Evolutionary conservation across 2,888 invertebrate species (phyloP).

Genomic region (Aleiodes alternator): DNA sequence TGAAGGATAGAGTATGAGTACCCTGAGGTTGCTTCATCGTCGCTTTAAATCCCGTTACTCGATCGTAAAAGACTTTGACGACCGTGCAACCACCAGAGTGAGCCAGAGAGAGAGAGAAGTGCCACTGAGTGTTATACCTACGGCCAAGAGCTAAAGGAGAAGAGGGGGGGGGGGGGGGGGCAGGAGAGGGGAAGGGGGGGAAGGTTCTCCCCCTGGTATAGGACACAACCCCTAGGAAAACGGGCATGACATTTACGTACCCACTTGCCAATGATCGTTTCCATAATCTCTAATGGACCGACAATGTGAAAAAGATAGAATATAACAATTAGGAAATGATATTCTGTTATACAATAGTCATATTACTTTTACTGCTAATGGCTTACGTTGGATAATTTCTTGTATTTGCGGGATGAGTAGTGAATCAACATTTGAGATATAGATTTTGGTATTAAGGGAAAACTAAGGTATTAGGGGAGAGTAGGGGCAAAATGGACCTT

Average conservation of each 20-base stretch:
- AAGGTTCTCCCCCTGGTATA: constrained; percentile 51
- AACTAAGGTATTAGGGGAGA: no score
- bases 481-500: no score
- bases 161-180: constrained; percentile 36
- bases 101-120: constrained; percentile 39
- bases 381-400: not conserved
- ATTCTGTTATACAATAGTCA: constrained; percentile 45
- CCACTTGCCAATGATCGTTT: constrained; percentile 69
- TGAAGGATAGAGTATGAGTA: constrained; percentile 74
- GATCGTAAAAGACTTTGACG: constrained; percentile 75
- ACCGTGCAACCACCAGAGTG: constrained; percentile 67
- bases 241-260: constrained; percentile 70
- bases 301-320: constrained; percentile 58
- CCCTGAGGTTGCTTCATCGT: constrained; percentile 76
- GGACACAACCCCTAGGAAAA: constrained; percentile 62
- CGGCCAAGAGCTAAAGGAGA: constrained; percentile 57
- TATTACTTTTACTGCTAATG: constrained; percentile 20
- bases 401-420: not conserved
- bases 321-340: constrained; percentile 57
- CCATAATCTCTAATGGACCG: constrained; percentile 61
- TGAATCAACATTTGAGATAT: not conserved
- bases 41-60: constrained; percentile 76
- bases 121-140: constrained; percentile 45
- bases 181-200: constrained; percentile 51
- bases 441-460: not conserved